Percentiles rank a stretch among this genome's conserved stretches.
Evolutionary conservation across 2,113 vertebrate species (phyloP).

Genomic region (Podarcis raffonei): DNA sequence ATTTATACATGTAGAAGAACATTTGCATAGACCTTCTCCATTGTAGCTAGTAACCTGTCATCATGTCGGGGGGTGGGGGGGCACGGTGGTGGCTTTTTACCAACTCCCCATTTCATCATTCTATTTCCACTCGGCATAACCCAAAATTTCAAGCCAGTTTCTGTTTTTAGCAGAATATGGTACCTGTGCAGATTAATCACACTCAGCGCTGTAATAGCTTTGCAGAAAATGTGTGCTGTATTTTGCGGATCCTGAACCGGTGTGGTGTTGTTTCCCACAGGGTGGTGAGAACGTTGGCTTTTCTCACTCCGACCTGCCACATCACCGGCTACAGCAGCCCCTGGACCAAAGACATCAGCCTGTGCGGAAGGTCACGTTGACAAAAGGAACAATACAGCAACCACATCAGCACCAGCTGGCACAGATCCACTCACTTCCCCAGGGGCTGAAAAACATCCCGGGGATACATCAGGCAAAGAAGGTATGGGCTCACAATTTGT

Average conservation of each 20-base stretch:
- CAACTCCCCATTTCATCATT: not conserved
- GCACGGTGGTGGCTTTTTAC: not conserved
- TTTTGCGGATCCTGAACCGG: constrained; percentile 60
- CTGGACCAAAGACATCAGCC: constrained; percentile 79
- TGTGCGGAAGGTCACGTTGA: constrained; percentile 90
- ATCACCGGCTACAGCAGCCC: constrained; percentile 76
- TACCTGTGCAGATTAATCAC: fast-evolving
- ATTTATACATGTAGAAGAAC: not conserved
- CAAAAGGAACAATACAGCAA: constrained; percentile 71
- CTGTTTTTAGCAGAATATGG: not conserved
- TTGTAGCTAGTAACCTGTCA: not conserved
- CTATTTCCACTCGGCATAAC: not conserved
- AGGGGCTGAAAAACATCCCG: constrained; percentile 80
- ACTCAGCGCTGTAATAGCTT: constrained; percentile 8
- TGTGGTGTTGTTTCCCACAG: constrained; percentile 76
- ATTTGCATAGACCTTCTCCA: not conserved
- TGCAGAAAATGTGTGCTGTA: constrained; percentile 14
- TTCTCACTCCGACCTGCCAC: constrained; percentile 73
- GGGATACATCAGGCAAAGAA: constrained; percentile 81
- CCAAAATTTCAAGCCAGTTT: not conserved
- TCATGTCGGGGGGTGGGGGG: not conserved
- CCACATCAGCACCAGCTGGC: constrained; percentile 71
- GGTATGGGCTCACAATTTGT: constrained; percentile 59
- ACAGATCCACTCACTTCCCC: constrained; percentile 74
- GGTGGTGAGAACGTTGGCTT: constrained; percentile 80